Evolutionary conservation across 2,113 vertebrate genomes (phyloP).

Genomic region (Acrocephalus kingi): DNA sequence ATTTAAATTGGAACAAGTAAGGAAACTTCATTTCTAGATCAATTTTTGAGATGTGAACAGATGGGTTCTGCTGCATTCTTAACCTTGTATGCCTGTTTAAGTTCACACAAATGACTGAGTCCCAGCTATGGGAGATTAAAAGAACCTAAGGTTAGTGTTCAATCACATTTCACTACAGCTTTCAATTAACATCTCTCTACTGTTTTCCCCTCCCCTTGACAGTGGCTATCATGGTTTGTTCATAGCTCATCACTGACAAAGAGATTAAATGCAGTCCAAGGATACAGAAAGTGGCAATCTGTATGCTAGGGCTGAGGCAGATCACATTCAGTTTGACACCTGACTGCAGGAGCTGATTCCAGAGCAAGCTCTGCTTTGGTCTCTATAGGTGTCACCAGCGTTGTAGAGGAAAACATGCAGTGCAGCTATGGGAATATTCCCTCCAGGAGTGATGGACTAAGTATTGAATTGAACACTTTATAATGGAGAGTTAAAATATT

Average conservation of each 20-base stretch:
- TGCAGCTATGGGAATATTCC: not conserved
- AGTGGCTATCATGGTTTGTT: not conserved
- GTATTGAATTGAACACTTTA: not conserved
- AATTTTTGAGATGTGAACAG: not conserved
- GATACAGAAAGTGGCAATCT: not conserved
- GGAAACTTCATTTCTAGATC: not conserved
- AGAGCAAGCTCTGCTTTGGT: not conserved
- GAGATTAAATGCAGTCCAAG: not conserved
- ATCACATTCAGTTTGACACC: not conserved
- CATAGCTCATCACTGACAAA: not conserved
- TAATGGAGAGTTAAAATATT: not conserved
- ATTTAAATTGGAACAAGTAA: not conserved
- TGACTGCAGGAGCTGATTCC: not conserved
- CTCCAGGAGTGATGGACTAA: rapidly evolving
- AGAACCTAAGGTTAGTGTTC: not conserved
- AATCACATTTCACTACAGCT: not conserved
- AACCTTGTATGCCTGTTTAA: not conserved
- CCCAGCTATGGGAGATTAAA: not conserved
- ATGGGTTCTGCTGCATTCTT: not conserved
- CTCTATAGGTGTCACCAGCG: not conserved
- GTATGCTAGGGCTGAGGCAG: not conserved
- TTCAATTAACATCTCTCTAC: not conserved
- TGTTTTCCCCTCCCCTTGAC: not conserved
- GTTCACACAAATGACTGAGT: not conserved
- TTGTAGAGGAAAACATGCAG: not conserved